Evolutionary conservation across 2,888 invertebrate species (phyloP), one percentile per base, ranked within the genome.

Genomic region (Caenorhabditis wallacei): DNA sequence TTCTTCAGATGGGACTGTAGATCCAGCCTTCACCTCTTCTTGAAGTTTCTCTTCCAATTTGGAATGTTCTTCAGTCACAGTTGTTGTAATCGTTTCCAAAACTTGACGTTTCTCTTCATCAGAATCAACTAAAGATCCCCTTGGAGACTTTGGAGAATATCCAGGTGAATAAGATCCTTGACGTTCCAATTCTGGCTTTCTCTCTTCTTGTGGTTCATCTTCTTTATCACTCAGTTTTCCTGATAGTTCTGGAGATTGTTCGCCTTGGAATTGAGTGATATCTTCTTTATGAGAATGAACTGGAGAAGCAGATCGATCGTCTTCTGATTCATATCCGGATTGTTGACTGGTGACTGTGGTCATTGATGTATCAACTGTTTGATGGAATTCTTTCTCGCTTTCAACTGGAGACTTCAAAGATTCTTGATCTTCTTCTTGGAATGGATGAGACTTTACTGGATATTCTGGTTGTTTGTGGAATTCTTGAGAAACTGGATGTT

Each of bases 61-160:
- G 3, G 2, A 24, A 11, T 74, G 64, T 24, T 66, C 57, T 64
- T 75, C 66, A 7, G 66, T 66, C 20, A 30, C 46, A 18, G 53
- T 13, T 2, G 53, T 4, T 24, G 53, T 8, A 3, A 56, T 35
- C 1, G 30, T 18, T 8, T 61, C 61, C 1, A 24, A 13, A 26
- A n/a, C 43, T n/a, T 22, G 61, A n/a, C 26, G 61, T 0, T 22
- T 30, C n/a, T 48, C 64, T 10, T 46, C 63, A n/a, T 79, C 71
- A 0, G 51, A 71, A 24, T 35, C 75, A 18, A 37, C 59, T 10
- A 51, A 22, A 2, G 76, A 78, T 61, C 57, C 59, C 40, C 53
- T 13, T 37, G 75, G 75, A 1, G 72, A 80, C 24, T 71, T 79
- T 66, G 64, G 70, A 22, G 79, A 74, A 54, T 61, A 68, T 63